Percentiles rank a stretch among this genome's conserved stretches.
Evolutionary conservation across 1,140 invertebrate species (phyloP).

Genomic region (Drosophila pseudoananassae): DNA sequence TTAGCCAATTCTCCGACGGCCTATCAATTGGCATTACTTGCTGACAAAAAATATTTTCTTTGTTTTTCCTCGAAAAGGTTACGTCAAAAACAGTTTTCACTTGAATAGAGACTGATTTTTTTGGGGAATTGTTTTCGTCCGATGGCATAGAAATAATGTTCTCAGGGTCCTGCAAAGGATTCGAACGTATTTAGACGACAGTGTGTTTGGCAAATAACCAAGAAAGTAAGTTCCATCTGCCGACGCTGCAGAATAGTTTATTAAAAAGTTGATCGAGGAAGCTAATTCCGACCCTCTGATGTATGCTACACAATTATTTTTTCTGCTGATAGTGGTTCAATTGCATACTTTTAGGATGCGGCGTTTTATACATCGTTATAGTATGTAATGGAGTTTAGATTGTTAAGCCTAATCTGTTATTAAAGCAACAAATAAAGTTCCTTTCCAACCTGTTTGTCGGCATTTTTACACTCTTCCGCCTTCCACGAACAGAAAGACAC

Average conservation of each 20-base stretch:
- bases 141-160: slow-evolving; percentile 12
- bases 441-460: neutral
- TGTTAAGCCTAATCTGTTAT: too few species aligned
- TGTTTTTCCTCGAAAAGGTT: slow-evolving; percentile 33
- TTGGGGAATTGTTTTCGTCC: slow-evolving; percentile 26
- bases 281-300: slow-evolving; percentile 12
- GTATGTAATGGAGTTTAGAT: too few species aligned
- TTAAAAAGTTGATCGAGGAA: slow-evolving; percentile 33
- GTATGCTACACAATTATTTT: slow-evolving; percentile 17
- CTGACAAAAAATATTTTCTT: slow-evolving; percentile 30
- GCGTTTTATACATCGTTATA: too few species aligned
- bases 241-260: slow-evolving; percentile 44
- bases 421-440: neutral
- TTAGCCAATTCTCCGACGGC: slow-evolving; percentile 46
- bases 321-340: neutral
- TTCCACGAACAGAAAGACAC: slow-evolving; percentile 26
- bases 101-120: slow-evolving; percentile 5
- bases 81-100: slow-evolving; percentile 7
- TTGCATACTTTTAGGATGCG: slow-evolving; percentile 23
- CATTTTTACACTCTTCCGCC: slow-evolving; percentile 4
- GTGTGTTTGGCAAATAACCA: slow-evolving; percentile 38
- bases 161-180: slow-evolving; percentile 18
- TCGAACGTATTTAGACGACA: slow-evolving; percentile 13
- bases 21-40: slow-evolving; percentile 71
- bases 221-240: slow-evolving; percentile 31